These are phyloP conservation scores for Tetraodon nigroviridis DNA, from an alignment of 2,113 vertebrate genomes.

Conservation along the genomic window DNA sequence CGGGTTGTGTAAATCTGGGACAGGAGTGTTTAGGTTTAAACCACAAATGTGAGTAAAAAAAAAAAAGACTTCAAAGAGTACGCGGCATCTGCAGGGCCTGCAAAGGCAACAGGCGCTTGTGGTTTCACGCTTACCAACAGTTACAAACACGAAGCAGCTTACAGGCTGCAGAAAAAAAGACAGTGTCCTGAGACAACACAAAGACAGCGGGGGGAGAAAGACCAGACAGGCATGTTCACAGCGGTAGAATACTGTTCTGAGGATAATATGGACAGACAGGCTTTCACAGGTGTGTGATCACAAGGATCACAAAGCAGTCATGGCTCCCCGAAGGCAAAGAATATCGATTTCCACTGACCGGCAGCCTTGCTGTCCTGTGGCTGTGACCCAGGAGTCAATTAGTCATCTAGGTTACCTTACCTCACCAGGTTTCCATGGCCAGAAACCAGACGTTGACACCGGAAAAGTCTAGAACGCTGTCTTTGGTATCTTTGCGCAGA, in stretches of 20 bases:
- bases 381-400: constrained; percentile 56
- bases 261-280: background rate
- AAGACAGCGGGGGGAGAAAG: constrained; percentile 1
- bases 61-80: constrained; percentile 28
- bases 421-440: constrained; percentile 52
- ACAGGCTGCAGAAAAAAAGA: constrained; percentile 4
- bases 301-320: constrained; percentile 43
- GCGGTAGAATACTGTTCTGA: background rate
- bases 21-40: constrained; percentile 52
- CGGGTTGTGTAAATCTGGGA: constrained; percentile 44
- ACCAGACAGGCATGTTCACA: background rate
- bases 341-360: constrained; percentile 64
- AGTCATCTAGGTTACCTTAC: constrained; percentile 50
- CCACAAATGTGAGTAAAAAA: constrained; percentile 35
- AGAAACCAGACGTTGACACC: constrained; percentile 29
- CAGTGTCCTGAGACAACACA: constrained; percentile 15
- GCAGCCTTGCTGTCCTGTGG: constrained; percentile 59
- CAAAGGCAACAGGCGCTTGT: constrained; percentile 23
- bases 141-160: background rate
- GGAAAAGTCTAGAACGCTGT: constrained; percentile 17
- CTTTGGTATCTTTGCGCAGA: constrained; percentile 14
- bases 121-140: constrained; percentile 15
- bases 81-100: constrained; percentile 26
- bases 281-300: constrained; percentile 23
- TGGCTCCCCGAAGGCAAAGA: constrained; percentile 52